These are phyloP conservation scores for Coreius guichenoti DNA, from an alignment of 2,797 vertebrate genomes.

Conservation along the genomic window DNA sequence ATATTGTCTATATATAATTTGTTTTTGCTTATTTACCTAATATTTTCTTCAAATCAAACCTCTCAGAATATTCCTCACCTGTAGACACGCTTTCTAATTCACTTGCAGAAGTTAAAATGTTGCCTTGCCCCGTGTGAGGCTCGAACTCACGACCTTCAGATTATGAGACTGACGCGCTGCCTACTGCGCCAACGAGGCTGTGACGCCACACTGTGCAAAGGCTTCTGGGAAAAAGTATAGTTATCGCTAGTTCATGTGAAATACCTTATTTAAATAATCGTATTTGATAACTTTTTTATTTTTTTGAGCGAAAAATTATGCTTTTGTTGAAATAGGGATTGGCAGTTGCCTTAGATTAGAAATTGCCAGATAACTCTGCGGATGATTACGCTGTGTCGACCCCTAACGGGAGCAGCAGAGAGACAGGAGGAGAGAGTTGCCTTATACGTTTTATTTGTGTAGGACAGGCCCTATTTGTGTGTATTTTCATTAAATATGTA, in stretches of 20 bases:
- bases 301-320: neutral
- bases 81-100: neutral
- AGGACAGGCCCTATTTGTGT: neutral
- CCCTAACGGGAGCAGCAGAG: neutral
- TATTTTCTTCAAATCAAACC: neutral
- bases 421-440: neutral
- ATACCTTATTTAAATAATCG: rapidly evolving
- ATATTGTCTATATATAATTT: neutral
- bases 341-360: neutral
- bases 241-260: neutral
- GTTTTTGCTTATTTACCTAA: neutral
- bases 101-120: neutral
- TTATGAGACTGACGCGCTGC: conserved; percentile 33
- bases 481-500: neutral
- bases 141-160: conserved; percentile 38
- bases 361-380: neutral
- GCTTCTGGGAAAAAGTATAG: neutral
- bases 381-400: neutral
- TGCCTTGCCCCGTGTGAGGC: conserved; percentile 4
- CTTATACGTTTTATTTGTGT: neutral
- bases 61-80: neutral
- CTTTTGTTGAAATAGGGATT: neutral
- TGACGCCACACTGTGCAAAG: rapidly evolving
- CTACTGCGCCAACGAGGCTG: conserved; percentile 5
- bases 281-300: neutral